A percentile compares a stretch with the other conserved stretches of the same genome.
Conservation (phyloP, 2,797 vertebrate genomes). For the Pogoniulus pusillus region DNA sequence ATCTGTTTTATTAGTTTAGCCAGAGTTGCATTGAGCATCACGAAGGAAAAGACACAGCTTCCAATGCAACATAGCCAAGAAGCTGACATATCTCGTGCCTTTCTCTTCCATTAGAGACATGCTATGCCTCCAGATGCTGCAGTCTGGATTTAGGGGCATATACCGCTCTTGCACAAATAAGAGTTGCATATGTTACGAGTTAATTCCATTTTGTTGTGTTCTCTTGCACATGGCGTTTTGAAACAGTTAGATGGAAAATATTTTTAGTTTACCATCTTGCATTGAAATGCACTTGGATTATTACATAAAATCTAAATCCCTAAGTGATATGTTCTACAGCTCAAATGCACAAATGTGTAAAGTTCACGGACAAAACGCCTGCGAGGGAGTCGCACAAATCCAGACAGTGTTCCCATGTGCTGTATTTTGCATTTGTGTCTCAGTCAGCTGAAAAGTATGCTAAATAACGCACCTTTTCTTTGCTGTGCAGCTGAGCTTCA, state of each 20-base stretch:
- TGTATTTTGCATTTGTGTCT: constrained; percentile 19
- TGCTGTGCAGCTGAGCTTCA: not conserved
- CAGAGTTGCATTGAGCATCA: not conserved
- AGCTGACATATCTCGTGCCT: constrained; percentile 46
- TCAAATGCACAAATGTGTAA: constrained; percentile 18
- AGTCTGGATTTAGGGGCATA: constrained; percentile 54
- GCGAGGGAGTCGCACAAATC: constrained; percentile 7
- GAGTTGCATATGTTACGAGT: constrained; percentile 67
- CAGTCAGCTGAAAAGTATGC: not conserved
- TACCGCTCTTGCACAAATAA: constrained; percentile 52
- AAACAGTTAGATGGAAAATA: constrained; percentile 68
- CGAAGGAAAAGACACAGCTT: not conserved
- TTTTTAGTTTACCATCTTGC: constrained; percentile 58
- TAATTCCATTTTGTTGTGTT: constrained; percentile 66
- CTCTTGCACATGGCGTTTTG: constrained; percentile 56
- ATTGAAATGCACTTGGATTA: constrained; percentile 58
- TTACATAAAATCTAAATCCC: constrained; percentile 48
- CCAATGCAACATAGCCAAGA: not conserved
- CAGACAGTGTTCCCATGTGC: not conserved
- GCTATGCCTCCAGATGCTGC: constrained; percentile 64
- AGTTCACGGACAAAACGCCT: constrained; percentile 20
- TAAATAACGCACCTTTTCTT: constrained; percentile 16
- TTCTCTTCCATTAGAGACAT: constrained; percentile 57
- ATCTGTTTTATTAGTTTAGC: constrained; percentile 24
- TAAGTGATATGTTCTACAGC: not conserved